Evolutionary conservation across 1,140 invertebrate species (phyloP).

Genomic region (Babylonia areolata): DNA sequence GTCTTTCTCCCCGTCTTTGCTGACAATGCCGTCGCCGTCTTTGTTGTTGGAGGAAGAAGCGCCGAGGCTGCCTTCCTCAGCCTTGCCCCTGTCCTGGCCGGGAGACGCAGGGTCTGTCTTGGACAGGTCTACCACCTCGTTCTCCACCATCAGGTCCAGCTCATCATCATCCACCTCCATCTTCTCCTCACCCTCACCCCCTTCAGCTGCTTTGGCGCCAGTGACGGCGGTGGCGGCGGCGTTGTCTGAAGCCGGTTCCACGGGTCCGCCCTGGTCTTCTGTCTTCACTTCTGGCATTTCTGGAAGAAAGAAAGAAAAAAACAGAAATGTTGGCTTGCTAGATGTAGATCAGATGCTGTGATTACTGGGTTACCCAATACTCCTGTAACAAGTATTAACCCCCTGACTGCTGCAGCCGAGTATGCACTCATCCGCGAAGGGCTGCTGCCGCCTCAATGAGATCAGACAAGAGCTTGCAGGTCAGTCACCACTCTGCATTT

Average conservation of each 20-base stretch:
- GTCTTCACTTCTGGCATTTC: constrained; percentile 42
- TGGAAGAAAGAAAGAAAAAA: neutral
- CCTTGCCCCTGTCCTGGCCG: neutral
- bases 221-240: neutral
- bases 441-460: too few species aligned
- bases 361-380: too few species aligned
- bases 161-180: constrained; percentile 60
- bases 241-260: constrained; percentile 17
- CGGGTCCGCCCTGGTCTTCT: constrained; percentile 57
- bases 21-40: neutral
- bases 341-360: too few species aligned
- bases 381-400: too few species aligned
- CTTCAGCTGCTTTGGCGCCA: neutral
- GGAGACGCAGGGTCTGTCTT: neutral
- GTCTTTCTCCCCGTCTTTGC: constrained; percentile 28
- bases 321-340: too few species aligned
- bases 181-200: constrained; percentile 28
- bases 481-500: too few species aligned
- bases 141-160: constrained; percentile 50
- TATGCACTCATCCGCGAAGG: too few species aligned
- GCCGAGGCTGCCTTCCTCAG: neutral
- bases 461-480: too few species aligned
- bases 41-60: neutral
- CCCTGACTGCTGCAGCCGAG: too few species aligned
- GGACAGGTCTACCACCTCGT: neutral